These are phyloP conservation scores for Ictalurus furcatus DNA, from an alignment of 2,113 vertebrate species.

Conservation along the genomic window DNA sequence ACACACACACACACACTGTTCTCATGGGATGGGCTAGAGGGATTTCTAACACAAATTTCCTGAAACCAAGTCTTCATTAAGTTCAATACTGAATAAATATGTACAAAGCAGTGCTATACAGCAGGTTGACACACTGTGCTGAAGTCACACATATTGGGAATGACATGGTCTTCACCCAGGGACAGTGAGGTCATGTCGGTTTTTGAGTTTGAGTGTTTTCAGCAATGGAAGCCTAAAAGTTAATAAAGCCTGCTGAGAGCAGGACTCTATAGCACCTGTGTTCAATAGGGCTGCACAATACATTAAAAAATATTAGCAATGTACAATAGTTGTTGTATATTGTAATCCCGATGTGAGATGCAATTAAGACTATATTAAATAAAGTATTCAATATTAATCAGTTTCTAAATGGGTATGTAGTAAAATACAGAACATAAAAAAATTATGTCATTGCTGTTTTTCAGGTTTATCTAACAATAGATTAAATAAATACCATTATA, in stretches of 20 bases:
- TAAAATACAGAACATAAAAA: not conserved
- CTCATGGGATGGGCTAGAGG: not conserved
- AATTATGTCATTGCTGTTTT: not conserved
- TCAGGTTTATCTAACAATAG: not conserved
- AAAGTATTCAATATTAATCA: not conserved
- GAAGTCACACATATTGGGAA: slow-evolving; percentile 6
- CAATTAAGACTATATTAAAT: not conserved
- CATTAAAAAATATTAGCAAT: not conserved
- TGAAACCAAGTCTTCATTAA: slow-evolving; percentile 44
- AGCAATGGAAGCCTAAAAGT: slow-evolving; percentile 13
- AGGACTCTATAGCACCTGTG: slow-evolving; percentile 8
- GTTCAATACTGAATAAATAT: slow-evolving; percentile 38
- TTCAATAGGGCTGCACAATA: not conserved
- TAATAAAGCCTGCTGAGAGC: not conserved
- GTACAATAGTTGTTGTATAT: not conserved
- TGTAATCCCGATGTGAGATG: not conserved
- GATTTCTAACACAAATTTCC: slow-evolving; percentile 27
- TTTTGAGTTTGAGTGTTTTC: slow-evolving; percentile 47
- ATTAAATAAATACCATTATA: not conserved
- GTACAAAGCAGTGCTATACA: slow-evolving; percentile 31
- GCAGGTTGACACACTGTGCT: slow-evolving; percentile 27
- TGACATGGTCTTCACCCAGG: not conserved
- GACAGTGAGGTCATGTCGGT: slow-evolving; percentile 32
- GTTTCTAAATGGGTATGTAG: not conserved
- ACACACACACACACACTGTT: not conserved